These are phyloP conservation scores for Rostratula benghalensis DNA, from an alignment of 2,113 vertebrate species.

Conservation along the genomic window DNA sequence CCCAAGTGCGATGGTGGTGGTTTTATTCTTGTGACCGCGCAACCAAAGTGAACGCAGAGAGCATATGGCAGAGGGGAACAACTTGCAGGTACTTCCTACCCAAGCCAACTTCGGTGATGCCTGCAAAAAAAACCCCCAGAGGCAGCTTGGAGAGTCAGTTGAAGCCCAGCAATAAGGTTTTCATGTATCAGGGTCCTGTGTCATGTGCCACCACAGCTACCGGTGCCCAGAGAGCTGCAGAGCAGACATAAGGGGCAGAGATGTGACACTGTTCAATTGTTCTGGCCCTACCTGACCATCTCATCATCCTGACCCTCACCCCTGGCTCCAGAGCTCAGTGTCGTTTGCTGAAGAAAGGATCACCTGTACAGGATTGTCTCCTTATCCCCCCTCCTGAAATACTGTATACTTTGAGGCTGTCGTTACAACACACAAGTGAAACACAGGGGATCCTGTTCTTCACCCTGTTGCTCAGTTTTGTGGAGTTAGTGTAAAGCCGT, in stretches of 20 bases:
- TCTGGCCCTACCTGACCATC: neutral
- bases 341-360: neutral
- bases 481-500: neutral
- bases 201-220: neutral
- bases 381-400: neutral
- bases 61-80: neutral
- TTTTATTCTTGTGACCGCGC: constrained; percentile 18
- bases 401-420: neutral
- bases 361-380: neutral
- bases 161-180: neutral
- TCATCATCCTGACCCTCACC: neutral
- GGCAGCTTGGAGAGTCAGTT: neutral
- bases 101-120: neutral
- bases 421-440: neutral
- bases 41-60: neutral
- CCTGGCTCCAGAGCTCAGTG: neutral
- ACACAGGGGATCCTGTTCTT: neutral
- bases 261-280: neutral
- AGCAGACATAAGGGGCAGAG: accelerated
- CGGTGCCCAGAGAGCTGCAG: neutral
- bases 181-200: neutral
- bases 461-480: neutral
- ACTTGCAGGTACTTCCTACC: neutral
- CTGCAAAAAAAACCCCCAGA: neutral
- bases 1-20: accelerated